Evolutionary conservation across 2,888 invertebrate genomes (phyloP).

Genomic region (Drosophila fulvimacula): DNA sequence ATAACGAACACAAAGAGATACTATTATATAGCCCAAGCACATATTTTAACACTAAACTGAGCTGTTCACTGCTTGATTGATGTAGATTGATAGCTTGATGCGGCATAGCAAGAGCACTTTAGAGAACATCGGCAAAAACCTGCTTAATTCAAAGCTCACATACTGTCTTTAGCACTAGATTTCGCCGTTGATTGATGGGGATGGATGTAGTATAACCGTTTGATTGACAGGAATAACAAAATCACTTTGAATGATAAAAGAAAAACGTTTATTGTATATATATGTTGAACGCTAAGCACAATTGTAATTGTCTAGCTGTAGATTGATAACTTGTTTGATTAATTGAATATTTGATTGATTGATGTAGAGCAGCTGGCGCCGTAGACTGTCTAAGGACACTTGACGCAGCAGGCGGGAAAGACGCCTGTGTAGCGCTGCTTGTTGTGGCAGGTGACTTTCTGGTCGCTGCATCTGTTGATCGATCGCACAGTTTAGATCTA

Average conservation of each 20-base stretch:
- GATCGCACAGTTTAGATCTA: not conserved
- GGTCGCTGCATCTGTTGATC: slow-evolving; percentile 64
- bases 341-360: slow-evolving; percentile 1
- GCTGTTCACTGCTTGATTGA: too few relatives aligned
- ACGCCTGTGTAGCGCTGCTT: slow-evolving; percentile 80
- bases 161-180: not conserved
- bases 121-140: not conserved
- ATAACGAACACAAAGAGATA: not conserved
- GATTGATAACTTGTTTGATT: slow-evolving; percentile 11
- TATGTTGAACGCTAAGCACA: slow-evolving; percentile 3
- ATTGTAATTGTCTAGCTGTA: not conserved
- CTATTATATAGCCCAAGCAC: not conserved
- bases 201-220: not conserved
- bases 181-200: not conserved
- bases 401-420: slow-evolving; percentile 82
- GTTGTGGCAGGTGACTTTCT: slow-evolving; percentile 75
- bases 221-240: not conserved
- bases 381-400: slow-evolving; percentile 64
- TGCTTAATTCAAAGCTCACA: not conserved
- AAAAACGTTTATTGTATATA: slow-evolving; percentile 3
- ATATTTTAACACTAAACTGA: not conserved
- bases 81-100: not conserved
- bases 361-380: not conserved
- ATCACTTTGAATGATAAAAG: slow-evolving; percentile 1
- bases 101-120: not conserved